Percentiles rank a stretch among this genome's conserved stretches.
phyloP scores from a whole-genome alignment of 30 jellyfish, hydroid and myxozoan genomes.

The Aurelia aurita complex sp. Pacific region DNA sequence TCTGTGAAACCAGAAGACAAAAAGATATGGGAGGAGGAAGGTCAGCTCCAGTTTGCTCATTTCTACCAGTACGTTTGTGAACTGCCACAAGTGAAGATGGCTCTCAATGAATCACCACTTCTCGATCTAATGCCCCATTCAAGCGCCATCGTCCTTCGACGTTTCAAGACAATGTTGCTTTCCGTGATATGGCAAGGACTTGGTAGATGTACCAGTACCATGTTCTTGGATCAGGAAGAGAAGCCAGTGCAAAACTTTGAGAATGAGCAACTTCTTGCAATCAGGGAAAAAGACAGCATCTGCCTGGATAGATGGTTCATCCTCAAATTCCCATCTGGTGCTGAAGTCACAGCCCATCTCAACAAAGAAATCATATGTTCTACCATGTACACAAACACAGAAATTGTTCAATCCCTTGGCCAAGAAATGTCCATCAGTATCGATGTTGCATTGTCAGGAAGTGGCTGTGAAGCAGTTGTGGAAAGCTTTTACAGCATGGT shows the following conservation, averaged over 20 bases:
- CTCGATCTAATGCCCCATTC: no score
- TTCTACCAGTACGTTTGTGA: constrained; percentile 19
- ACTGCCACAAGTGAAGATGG: no score
- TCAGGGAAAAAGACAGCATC: no score
- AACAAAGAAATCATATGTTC: neutral
- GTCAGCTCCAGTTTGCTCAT: neutral
- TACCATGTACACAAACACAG: neutral
- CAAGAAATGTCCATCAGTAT: constrained; percentile 24
- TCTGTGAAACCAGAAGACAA: constrained; percentile 7
- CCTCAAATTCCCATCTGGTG: constrained; percentile 13
- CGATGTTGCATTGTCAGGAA: constrained; percentile 17
- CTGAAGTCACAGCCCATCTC: neutral
- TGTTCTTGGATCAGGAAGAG: no score
- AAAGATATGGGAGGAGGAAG: constrained; percentile 20
- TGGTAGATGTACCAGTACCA: no score
- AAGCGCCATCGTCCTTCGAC: no score
- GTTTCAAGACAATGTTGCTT: no score
- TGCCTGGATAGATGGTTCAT: constrained; percentile 22
- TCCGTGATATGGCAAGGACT: no score
- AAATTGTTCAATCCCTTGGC: constrained; percentile 12
- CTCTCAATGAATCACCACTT: no score
- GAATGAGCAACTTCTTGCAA: no score
- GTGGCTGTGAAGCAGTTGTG: constrained; percentile 52
- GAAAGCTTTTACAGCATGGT: constrained; percentile 1
- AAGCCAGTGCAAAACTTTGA: no score